Base-by-base conservation (phyloP, 2,113 vertebrate genomes). In the Dolichallabes microphthalmus region DNA sequence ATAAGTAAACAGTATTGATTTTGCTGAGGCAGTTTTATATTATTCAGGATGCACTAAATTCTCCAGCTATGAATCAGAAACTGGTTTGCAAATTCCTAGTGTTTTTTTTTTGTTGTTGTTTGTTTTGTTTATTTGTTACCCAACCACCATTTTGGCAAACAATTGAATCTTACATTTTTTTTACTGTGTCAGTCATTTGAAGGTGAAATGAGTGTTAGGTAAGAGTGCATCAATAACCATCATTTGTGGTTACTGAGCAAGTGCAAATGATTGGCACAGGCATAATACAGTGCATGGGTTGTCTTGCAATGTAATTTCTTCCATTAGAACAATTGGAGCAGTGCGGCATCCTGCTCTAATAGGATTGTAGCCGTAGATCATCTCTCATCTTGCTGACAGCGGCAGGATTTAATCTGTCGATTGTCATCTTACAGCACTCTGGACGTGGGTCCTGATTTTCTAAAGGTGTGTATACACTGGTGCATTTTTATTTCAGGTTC, bases 1-100 rank as follows among this genome's bases (percentile, higher is more conserved):
- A 91, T 89, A 87, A 89, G 89, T 90, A 92, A 92, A 91, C 85
- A 76, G 90, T 90, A 87, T 86, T 87, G 88, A 88, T 85, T 91
- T 87, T 87, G 84, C 85, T 68, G 39, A 66, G 87, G 77, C 87
- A 87, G 76, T 89, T 90, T 91, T 90, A 90, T 86, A 85, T 88
- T 79, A 66, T 88, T 88, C 83, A 84, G 82, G 68, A 87, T 74
- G 73, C 71, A 82, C 60, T 73, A 80, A 77, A 60, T 91, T 86
- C 86, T 6, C 76, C 39, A 82, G 39, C 84, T 61, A 85, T 90
- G 87, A 89, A 91, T 90, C n/a, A 89, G 39, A 39, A 86, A 82
- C 57, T 64, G 58, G 4, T 75, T 82, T 81, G 58, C 39, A 82
- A 86, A 86, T 53, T 82, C 79, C 60, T 63, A 58, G 61, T 79